Conservation (phyloP, 2,888 invertebrate genomes). For the Digitonthophagus gazella region DNA sequence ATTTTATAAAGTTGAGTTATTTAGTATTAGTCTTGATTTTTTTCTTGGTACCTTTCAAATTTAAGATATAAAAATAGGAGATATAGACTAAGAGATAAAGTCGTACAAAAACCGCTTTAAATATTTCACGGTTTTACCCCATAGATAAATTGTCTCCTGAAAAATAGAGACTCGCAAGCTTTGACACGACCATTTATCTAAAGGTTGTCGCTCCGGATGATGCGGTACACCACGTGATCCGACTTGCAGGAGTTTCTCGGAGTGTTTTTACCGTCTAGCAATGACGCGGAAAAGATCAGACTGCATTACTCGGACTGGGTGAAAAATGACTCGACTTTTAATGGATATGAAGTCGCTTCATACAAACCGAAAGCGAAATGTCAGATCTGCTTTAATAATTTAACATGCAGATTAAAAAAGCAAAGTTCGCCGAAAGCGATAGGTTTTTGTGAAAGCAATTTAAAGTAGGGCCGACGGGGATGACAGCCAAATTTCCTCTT, state of each 20-base stretch:
- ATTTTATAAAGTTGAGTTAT: too few species aligned
- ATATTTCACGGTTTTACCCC: conserved; percentile 35
- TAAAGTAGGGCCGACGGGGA: conserved; percentile 29
- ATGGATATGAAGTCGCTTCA: neutral
- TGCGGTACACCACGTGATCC: neutral
- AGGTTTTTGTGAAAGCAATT: conserved; percentile 29
- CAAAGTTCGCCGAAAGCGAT: conserved; percentile 19
- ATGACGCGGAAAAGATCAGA: neutral
- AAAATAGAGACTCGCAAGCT: conserved; percentile 33
- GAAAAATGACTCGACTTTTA: neutral
- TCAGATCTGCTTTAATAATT: conserved; percentile 22
- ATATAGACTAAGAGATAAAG: neutral
- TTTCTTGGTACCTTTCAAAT: too few species aligned
- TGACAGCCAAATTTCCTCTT: conserved; percentile 36
- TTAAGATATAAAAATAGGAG: too few species aligned
- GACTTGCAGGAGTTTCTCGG: neutral
- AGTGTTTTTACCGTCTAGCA: neutral
- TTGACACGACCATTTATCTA: conserved; percentile 28
- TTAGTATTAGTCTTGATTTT: too few species aligned
- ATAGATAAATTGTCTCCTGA: conserved; percentile 34
- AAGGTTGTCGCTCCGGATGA: neutral
- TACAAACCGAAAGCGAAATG: neutral
- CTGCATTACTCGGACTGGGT: neutral
- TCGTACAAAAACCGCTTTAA: conserved; percentile 34
- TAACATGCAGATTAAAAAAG: conserved; percentile 22